Evolutionary conservation across 2,797 vertebrate genomes (phyloP).

Genomic region (Schizothorax lantsangensis): DNA sequence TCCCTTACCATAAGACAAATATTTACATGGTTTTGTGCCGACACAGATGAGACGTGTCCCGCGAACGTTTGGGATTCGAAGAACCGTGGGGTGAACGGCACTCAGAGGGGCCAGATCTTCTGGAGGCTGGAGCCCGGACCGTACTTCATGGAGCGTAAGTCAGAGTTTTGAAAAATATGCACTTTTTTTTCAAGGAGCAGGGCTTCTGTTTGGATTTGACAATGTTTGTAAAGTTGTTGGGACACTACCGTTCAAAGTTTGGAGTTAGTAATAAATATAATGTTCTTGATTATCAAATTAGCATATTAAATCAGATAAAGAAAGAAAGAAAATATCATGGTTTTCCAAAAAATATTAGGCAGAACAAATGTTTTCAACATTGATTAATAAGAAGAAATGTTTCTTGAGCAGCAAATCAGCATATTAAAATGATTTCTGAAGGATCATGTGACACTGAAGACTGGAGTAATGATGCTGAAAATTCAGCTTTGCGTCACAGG

Average conservation of each 20-base stretch:
- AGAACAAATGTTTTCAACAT: not conserved
- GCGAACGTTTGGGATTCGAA: conserved; percentile 99
- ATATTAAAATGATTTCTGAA: not conserved
- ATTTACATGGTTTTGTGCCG: conserved; percentile 6
- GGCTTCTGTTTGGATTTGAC: not conserved
- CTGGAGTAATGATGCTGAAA: not conserved
- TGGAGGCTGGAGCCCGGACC: conserved; percentile 94
- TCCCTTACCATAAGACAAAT: not conserved
- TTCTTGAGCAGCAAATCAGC: not conserved
- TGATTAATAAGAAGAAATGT: not conserved
- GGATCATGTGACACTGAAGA: not conserved
- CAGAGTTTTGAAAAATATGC: not conserved
- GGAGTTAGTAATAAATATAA: not conserved
- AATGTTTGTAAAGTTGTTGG: not conserved
- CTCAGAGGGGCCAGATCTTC: conserved; percentile 93
- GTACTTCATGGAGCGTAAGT: conserved; percentile 98
- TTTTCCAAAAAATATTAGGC: not conserved
- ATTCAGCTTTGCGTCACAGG: not conserved
- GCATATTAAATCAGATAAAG: not conserved
- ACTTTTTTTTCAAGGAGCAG: not conserved
- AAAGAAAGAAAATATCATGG: too few relatives aligned
- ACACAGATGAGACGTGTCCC: conserved; percentile 92
- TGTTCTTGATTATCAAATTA: not conserved
- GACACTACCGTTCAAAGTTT: not conserved
- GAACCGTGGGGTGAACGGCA: conserved; percentile 95